Conservation (phyloP, 1,140 invertebrate species). For the Drosophila kikkawai region DNA sequence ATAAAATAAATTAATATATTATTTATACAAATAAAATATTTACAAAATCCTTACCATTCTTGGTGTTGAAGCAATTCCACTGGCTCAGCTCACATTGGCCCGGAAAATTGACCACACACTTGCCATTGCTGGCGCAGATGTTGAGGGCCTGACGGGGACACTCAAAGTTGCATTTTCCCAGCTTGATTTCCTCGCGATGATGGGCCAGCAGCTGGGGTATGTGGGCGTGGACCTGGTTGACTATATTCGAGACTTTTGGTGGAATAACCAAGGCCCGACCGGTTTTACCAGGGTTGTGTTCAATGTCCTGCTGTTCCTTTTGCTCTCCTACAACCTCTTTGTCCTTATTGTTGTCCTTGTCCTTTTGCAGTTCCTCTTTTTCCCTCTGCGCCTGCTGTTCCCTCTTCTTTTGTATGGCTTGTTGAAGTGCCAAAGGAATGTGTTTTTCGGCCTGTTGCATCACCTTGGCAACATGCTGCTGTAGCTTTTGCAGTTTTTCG, state of each 20-base stretch:
- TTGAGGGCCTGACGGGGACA: constrained; percentile 55
- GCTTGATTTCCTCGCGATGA: constrained; percentile 52
- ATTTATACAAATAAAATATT: neutral
- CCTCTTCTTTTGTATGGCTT: constrained; percentile 54
- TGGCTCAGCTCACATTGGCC: constrained; percentile 74
- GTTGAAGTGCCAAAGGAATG: constrained; percentile 63
- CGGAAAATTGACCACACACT: constrained; percentile 71
- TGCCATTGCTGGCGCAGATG: constrained; percentile 70
- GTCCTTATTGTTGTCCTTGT: constrained; percentile 3
- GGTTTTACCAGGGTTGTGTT: neutral
- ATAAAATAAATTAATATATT: neutral
- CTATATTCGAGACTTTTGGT: constrained; percentile 16
- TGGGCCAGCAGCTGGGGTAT: constrained; percentile 56
- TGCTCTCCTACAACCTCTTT: constrained; percentile 1
- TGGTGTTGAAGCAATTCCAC: constrained; percentile 79
- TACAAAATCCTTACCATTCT: constrained; percentile 49
- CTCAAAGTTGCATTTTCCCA: constrained; percentile 67
- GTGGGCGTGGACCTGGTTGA: constrained; percentile 41
- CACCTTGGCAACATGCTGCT: constrained; percentile 64
- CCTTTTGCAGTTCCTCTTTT: constrained; percentile 29
- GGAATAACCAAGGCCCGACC: constrained; percentile 40
- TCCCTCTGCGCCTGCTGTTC: constrained; percentile 39
- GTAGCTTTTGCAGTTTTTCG: constrained; percentile 63
- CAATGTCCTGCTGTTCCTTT: neutral
- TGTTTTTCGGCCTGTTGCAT: constrained; percentile 73